Conservation (phyloP, 2,888 invertebrate genomes). For the Poecilobothrus nobilitatus region DNA sequence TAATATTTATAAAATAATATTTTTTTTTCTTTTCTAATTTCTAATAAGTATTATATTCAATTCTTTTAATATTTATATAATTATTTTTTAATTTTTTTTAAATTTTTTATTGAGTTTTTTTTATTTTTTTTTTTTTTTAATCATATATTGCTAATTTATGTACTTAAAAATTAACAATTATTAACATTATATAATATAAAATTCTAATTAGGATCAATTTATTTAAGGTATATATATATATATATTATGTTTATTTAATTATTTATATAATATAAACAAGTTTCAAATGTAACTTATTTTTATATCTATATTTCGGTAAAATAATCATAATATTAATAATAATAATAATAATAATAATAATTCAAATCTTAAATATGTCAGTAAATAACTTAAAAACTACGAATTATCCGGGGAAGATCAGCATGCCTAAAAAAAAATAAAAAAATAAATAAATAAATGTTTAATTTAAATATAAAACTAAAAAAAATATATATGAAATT, state of each 20-base stretch:
- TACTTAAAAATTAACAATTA: neutral
- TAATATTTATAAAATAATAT: too few species aligned
- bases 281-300: neutral
- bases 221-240: neutral
- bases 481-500: too few species aligned
- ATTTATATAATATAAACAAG: neutral
- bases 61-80: too few species aligned
- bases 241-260: neutral
- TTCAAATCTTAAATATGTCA: neutral
- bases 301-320: neutral
- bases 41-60: too few species aligned
- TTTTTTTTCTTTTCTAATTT: too few species aligned
- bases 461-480: neutral
- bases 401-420: constrained; percentile 7
- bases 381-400: neutral
- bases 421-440: constrained; percentile 7
- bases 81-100: too few species aligned
- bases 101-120: too few species aligned
- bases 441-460: neutral
- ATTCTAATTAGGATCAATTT: constrained; percentile 1
- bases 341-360: neutral
- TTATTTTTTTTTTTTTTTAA: neutral
- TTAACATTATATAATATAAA: neutral
- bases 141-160: neutral
- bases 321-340: neutral